Evolutionary conservation across 2,888 invertebrate species (phyloP).

Genomic region (Troglohyphantes excavatus): DNA sequence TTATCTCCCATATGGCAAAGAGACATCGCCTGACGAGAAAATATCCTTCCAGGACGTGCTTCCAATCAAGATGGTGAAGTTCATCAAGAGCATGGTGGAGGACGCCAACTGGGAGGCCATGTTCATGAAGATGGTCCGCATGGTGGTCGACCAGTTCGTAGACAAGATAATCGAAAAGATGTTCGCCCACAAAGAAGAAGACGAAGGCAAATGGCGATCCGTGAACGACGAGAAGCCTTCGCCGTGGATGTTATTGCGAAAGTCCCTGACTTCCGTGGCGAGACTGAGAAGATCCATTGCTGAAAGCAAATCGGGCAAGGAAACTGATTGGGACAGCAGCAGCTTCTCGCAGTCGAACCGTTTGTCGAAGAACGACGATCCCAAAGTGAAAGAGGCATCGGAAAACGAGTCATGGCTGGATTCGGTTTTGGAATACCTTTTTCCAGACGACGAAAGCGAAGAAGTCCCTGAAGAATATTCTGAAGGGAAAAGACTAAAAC

Average conservation of each 20-base stretch:
- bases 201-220: slow-evolving; percentile 52
- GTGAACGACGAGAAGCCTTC: neutral
- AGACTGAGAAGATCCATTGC: slow-evolving; percentile 35
- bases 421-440: slow-evolving; percentile 56
- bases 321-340: neutral
- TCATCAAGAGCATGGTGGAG: slow-evolving; percentile 73
- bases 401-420: slow-evolving; percentile 59
- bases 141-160: slow-evolving; percentile 74
- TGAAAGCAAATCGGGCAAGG: neutral
- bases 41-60: slow-evolving; percentile 53
- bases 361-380: neutral
- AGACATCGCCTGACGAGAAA: slow-evolving; percentile 64
- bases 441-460: slow-evolving; percentile 28
- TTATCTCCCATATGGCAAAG: slow-evolving; percentile 58
- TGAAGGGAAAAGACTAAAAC: slow-evolving; percentile 11
- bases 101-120: slow-evolving; percentile 72
- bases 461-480: neutral
- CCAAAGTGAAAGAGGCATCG: neutral
- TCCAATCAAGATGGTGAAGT: slow-evolving; percentile 71
- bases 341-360: neutral
- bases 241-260: neutral
- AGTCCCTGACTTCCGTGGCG: slow-evolving; percentile 15
- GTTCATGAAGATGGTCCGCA: slow-evolving; percentile 76
- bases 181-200: slow-evolving; percentile 61
- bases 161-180: slow-evolving; percentile 73